Evolutionary conservation across 2,113 vertebrate species (phyloP).

Genomic region (Rhinopomastus cyanomelas): DNA sequence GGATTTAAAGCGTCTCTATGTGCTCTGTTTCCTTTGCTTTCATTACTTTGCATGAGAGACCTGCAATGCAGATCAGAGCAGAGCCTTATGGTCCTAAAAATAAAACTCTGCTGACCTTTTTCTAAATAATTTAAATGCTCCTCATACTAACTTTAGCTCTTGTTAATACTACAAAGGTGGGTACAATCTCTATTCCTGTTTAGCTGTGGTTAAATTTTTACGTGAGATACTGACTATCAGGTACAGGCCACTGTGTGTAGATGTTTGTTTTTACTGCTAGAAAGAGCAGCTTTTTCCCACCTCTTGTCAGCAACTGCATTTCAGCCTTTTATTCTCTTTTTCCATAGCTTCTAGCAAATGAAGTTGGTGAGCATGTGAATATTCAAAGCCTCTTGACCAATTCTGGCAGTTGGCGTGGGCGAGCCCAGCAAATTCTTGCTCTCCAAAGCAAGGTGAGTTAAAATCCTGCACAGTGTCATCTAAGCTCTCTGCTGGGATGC

Average conservation of each 20-base stretch:
- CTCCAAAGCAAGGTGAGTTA: constrained; percentile 86
- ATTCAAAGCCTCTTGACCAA: constrained; percentile 80
- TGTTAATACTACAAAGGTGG: neutral
- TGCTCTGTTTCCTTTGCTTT: constrained; percentile 21
- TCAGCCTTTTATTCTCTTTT: neutral
- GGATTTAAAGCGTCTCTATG: neutral
- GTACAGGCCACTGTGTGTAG: neutral
- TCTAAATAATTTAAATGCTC: constrained; percentile 66
- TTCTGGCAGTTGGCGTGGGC: constrained; percentile 85
- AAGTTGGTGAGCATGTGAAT: constrained; percentile 89
- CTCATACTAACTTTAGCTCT: constrained; percentile 55
- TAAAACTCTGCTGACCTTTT: constrained; percentile 65
- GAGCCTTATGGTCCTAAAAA: constrained; percentile 52
- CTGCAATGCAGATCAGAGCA: constrained; percentile 62
- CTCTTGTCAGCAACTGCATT: neutral
- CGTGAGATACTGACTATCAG: neutral
- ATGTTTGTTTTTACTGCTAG: neutral
- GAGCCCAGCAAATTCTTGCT: constrained; percentile 91
- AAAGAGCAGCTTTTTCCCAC: neutral
- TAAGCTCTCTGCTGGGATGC: neutral
- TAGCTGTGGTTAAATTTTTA: neutral
- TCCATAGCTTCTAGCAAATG: constrained; percentile 83
- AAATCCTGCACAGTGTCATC: rapidly evolving
- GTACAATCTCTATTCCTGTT: neutral
- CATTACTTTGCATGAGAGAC: constrained; percentile 3